phyloP scores from a whole-genome alignment of 2,797 vertebrate species.

The Mareca penelope region DNA sequence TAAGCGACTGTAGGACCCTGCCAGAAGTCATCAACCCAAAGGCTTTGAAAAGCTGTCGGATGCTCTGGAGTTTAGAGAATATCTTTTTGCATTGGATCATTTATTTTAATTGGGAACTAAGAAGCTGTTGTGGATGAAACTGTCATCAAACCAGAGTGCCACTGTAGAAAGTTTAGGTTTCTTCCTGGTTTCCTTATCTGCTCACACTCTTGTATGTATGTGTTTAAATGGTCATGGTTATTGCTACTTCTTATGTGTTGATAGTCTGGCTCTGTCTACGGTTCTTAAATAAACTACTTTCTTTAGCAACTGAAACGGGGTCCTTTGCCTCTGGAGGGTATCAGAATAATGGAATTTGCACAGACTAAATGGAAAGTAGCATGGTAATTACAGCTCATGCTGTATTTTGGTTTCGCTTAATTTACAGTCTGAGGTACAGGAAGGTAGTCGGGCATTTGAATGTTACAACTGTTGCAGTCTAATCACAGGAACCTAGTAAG shows the following conservation, averaged over 20 bases:
- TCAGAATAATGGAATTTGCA: background rate
- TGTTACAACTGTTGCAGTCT: background rate
- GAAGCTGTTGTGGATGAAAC: background rate
- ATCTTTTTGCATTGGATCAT: background rate
- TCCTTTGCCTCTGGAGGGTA: background rate
- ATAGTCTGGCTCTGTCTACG: background rate
- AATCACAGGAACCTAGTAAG: background rate
- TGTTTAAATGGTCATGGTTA: background rate
- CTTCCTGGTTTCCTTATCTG: background rate
- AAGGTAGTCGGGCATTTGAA: background rate
- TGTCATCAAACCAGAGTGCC: background rate
- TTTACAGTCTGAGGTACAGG: background rate
- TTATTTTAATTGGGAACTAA: background rate
- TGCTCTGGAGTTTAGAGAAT: background rate
- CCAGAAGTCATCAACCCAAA: background rate
- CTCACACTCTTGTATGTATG: background rate
- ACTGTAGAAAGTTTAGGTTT: background rate
- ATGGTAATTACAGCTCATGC: background rate
- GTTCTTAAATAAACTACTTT: background rate
- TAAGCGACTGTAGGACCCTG: background rate
- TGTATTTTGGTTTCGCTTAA: background rate
- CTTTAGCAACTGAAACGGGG: background rate
- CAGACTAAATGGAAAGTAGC: background rate
- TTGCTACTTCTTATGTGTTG: background rate
- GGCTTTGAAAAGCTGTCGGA: background rate